phyloP scores from a whole-genome alignment of 2,888 invertebrate species.

The Agriopis aurantiaria region DNA sequence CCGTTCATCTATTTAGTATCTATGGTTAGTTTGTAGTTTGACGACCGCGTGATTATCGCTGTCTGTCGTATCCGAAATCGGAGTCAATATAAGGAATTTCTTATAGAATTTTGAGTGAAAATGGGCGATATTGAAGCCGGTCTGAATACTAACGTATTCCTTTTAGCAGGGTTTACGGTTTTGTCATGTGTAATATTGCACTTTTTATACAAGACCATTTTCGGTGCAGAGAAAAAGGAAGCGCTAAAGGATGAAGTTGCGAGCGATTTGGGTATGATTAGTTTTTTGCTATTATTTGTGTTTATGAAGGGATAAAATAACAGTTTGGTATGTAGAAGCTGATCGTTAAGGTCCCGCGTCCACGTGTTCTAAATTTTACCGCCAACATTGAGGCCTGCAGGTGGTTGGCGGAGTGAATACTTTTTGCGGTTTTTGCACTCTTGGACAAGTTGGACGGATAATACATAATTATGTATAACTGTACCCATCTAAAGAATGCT shows the following conservation, averaged over 20 bases:
- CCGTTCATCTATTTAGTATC: conserved; percentile 49
- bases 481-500: conserved; percentile 60
- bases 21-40: conserved; percentile 60
- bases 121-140: conserved; percentile 77
- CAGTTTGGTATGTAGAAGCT: conserved; percentile 2
- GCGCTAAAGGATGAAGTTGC: conserved; percentile 69
- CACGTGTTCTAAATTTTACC: conserved; percentile 41
- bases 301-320: neutral
- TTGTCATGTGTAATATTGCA: conserved; percentile 72
- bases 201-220: conserved; percentile 72
- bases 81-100: conserved; percentile 50
- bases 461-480: conserved; percentile 49
- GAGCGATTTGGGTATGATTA: conserved; percentile 71
- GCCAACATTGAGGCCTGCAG: conserved; percentile 24
- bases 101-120: conserved; percentile 75
- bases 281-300: conserved; percentile 19
- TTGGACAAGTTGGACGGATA: conserved; percentile 51
- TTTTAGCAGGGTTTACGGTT: conserved; percentile 66
- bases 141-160: conserved; percentile 64
- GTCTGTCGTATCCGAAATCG: conserved; percentile 56
- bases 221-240: conserved; percentile 72
- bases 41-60: conserved; percentile 74
- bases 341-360: neutral
- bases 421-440: conserved; percentile 50
- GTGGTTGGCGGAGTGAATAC: conserved; percentile 8